Evolutionary conservation across 1,140 invertebrate genomes (phyloP), one percentile per base, ranked within the genome.

Genomic region (Brachionus manjavacas): DNA sequence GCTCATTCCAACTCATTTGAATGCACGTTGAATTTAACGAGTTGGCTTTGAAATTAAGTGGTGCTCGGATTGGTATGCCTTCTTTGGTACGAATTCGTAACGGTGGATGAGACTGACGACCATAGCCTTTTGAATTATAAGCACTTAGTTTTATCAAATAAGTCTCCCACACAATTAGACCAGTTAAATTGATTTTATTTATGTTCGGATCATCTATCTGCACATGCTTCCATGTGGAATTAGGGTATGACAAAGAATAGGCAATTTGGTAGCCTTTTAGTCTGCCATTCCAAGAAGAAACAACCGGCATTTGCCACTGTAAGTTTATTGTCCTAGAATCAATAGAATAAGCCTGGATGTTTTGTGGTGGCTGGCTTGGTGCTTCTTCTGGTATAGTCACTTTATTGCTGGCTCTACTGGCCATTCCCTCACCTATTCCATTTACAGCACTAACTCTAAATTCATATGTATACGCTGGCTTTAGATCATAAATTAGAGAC

Each of bases 61-160:
- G 97, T 1, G 96, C 92, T 6, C 94, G 94, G 89, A 96, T 95
- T 0, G 97, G 97, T 1, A 95, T 93, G 86, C 95, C 96, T 92
- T 98, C 96, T 88, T 94, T 94, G 2, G 96, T 98, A 90, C 97
- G 95, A 35, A 98, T 96, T 88, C 93, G 94, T 60, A 96, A 93
- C 55, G 94, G 93, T 39, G 84, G 84, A n/a, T 95, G 93, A 23
- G 94, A 95, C 88, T 94, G 99, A 0, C 94, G 92, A 0, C 97
- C 97, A 7, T 96, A 93, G 3, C 97, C 97, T 91, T 97, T 96
- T 86, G 96, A 94, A 89, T 99, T 99, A 86, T 94, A 99, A 0
- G 96, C 96, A 0, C 97, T 96, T 83, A 99, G 96, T 91, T 97
- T 95, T 0, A 99, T 94, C 46, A 96, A 93, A 87, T 99, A 99